Percentiles rank a stretch among this genome's conserved stretches.
Evolutionary conservation across 2,888 invertebrate genomes (phyloP).

Genomic region (Scaptomyza reducta): DNA sequence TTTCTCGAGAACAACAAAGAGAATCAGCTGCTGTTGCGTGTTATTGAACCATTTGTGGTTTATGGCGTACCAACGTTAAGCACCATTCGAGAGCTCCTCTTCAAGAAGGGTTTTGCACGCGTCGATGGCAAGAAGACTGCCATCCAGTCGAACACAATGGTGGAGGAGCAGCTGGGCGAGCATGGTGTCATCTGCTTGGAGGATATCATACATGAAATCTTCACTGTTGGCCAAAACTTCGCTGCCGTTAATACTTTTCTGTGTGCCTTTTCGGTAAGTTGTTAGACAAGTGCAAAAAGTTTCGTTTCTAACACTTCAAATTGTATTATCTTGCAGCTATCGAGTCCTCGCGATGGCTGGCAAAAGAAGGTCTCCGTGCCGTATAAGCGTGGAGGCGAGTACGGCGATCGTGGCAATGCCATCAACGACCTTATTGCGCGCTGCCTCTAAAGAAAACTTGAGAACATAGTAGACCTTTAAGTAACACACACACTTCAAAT

Average conservation of each 20-base stretch:
- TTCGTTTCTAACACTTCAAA: not conserved
- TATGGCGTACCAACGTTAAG: conserved; percentile 82
- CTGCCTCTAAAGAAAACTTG: conserved; percentile 76
- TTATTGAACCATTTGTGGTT: conserved; percentile 83
- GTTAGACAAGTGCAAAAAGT: not conserved
- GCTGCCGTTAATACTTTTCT: conserved; percentile 78
- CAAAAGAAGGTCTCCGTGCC: conserved; percentile 82
- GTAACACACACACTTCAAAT: conserved; percentile 36
- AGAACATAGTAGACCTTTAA: conserved; percentile 56
- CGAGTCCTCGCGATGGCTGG: conserved; percentile 83
- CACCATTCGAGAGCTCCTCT: conserved; percentile 83
- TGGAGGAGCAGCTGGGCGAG: conserved; percentile 83
- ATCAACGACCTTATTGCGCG: conserved; percentile 82
- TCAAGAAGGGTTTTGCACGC: conserved; percentile 83
- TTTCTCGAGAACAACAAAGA: conserved; percentile 82
- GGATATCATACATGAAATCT: conserved; percentile 84
- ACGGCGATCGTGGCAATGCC: conserved; percentile 81
- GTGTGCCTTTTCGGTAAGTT: conserved; percentile 83
- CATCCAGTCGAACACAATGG: conserved; percentile 83
- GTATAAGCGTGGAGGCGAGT: conserved; percentile 83
- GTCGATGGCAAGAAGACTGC: conserved; percentile 81
- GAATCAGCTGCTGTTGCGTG: conserved; percentile 80
- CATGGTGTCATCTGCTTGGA: conserved; percentile 84
- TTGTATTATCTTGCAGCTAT: conserved; percentile 69
- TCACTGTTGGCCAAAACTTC: conserved; percentile 83